Evolutionary conservation across 2,888 invertebrate species (phyloP), one percentile per base, ranked within the genome.

Genomic region (Pristionchus mayeri): DNA sequence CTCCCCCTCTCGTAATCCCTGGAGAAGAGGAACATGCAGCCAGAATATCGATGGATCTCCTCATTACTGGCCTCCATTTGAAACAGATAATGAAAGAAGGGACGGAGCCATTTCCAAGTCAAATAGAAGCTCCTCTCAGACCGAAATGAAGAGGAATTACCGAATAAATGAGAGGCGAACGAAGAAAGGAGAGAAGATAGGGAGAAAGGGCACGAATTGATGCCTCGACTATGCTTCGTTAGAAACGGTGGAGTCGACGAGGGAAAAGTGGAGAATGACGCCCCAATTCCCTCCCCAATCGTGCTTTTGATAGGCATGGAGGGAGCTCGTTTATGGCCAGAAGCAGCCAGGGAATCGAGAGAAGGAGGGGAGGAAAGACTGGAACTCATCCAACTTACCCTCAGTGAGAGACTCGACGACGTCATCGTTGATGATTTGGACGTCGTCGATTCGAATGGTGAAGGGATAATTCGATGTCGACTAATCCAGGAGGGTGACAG

Each of bases 91-190:
- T 71, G 71, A 44, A 71, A 71, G 71, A 71, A 71, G n/a, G n/a
- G 54, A 21, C 13, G 7, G 40, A 24, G 40, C n/a, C 71, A 24
- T 71, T 71, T 71, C 71, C 71, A 71, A 71, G 71, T 71, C 71
- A 71, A 71, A 71, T 71, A 71, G 71, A 71, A 71, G 71, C 27
- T 40, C 21, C 40, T 44, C 34, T 37, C 30, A 34, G 34, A 63
- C 40, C n/a, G 44, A 71, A 71, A 71, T 71, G 71, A 63, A 63
- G 63, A 71, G 71, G 71, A 71, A 71, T 71, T 71, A 71, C 71
- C 40, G 71, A 40, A 71, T 71, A 44, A 44, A 71, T 71, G 71
- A 71, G 71, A 6, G 11, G 4, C 1, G 44, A 44, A 24, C 24
- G 40, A 44, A n/a, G 67, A 40, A 1, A 63, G 34, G 63, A n/a